Base-by-base conservation (phyloP, 2,888 invertebrate genomes). In the Monopis laevigella region DNA sequence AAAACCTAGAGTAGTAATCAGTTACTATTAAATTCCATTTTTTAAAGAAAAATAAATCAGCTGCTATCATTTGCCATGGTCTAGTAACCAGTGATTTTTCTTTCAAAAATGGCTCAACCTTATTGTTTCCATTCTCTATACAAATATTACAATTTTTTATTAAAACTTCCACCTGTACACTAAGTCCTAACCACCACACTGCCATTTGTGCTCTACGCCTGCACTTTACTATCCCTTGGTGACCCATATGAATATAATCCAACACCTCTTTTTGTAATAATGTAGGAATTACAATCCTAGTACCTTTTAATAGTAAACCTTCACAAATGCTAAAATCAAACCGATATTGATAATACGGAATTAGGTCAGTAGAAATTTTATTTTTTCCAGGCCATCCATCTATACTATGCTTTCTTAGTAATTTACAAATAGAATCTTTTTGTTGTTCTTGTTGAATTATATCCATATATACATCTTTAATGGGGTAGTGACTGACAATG, bases 181-280 rank as follows among this genome's bases (percentile, higher is more conserved):
- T 30, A 11, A 30, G 12, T 2, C 44, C 44, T 21, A 44, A 8
- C 44, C 46, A 46, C 46, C 46, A 46, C 28, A 46, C 46, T 14
- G 42, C 14, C 18, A 44, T 43, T 28, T 43, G 39, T 2, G 46
- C 44, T 13, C 44, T 28, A 10, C 40, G 13, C 29, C 42, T 43
- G 18, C 46, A 46, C 18, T 42, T 46, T 2, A 41, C 34, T 18
- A 44, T 41, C 7, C 41, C 44, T 27, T 41, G 34, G 32, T 44
- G 44, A 2, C 44, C 44, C 21, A 41, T 39, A 41, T 44, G 44
- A 27, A 44, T 39, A 8, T 39, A 18, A 10, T 17, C n/a, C 12
- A 43, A 28, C 7, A 43, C 41, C n/a, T 39, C 13, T 11, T 30
- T 30, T 11, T 30, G 30, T 30, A 30, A 13, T 30, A 7, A 12